Evolutionary conservation across 2,888 invertebrate genomes (phyloP).

Genomic region (Odontocolon sp.): DNA sequence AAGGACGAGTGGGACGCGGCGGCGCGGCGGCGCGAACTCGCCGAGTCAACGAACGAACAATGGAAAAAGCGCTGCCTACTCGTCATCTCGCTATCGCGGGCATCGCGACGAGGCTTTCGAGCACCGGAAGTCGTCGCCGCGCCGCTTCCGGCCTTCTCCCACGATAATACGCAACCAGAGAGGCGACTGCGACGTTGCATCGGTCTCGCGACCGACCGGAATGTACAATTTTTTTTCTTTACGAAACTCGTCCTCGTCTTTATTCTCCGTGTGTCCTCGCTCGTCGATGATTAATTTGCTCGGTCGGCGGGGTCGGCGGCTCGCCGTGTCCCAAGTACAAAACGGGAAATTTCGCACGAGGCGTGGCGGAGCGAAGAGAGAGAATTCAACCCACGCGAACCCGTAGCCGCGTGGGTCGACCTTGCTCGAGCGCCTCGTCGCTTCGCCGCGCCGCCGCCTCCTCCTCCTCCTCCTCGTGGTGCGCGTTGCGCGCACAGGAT

Average conservation of each 20-base stretch:
- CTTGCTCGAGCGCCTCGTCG: constrained; percentile 18
- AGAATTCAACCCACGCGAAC: constrained; percentile 43
- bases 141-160: constrained; percentile 8
- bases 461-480: constrained; percentile 20
- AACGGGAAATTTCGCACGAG: constrained; percentile 24
- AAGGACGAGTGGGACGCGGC: constrained; percentile 44
- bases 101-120: background rate
- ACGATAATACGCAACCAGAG: too few species aligned
- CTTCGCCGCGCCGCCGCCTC: constrained; percentile 30
- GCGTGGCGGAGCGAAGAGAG: background rate
- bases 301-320: too few species aligned
- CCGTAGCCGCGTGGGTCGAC: constrained; percentile 36
- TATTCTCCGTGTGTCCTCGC: constrained; percentile 1
- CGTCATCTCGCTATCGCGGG: background rate
- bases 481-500: constrained; percentile 6
- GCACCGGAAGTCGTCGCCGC: constrained; percentile 27
- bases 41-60: constrained; percentile 23
- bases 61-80: background rate
- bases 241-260: background rate
- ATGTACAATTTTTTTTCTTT: background rate
- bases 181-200: too few species aligned
- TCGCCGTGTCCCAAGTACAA: too few species aligned
- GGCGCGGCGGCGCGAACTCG: too few species aligned
- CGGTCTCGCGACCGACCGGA: too few species aligned
- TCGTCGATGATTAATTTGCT: background rate